Conservation (phyloP, 2,797 vertebrate species). For the Enteromius afrohamiltoni region DNA sequence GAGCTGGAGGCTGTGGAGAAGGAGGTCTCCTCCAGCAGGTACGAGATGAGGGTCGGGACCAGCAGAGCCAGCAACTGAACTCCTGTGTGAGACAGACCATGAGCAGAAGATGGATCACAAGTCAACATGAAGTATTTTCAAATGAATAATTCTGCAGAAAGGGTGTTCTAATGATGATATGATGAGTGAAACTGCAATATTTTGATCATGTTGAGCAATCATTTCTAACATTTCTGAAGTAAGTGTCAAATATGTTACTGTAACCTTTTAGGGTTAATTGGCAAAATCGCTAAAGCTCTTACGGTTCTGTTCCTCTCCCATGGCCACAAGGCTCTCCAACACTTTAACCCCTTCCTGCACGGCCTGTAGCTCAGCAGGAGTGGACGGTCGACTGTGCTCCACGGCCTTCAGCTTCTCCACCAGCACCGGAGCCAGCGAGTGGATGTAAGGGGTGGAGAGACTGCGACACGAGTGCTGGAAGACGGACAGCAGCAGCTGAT, state of each 20-base stretch:
- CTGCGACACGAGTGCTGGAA: constrained; percentile 94
- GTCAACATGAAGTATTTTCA: not conserved
- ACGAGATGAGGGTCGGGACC: constrained; percentile 93
- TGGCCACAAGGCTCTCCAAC: constrained; percentile 91
- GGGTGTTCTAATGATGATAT: not conserved
- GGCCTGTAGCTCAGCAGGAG: constrained; percentile 86
- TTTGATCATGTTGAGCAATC: too few species aligned
- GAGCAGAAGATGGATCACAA: not conserved
- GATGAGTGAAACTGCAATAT: too few species aligned
- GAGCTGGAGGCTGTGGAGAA: constrained; percentile 83
- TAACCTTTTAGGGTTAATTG: not conserved
- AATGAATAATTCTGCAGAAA: not conserved
- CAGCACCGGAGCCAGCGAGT: constrained; percentile 89
- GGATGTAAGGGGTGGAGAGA: constrained; percentile 95
- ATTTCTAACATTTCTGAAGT: too few species aligned
- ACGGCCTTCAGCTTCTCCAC: constrained; percentile 95
- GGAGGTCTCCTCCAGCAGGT: constrained; percentile 92
- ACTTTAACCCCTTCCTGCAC: constrained; percentile 96
- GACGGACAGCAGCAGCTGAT: constrained; percentile 94
- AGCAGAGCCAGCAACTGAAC: constrained; percentile 94
- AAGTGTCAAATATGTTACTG: too few species aligned
- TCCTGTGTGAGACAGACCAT: constrained; percentile 71
- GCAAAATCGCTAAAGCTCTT: constrained; percentile 69
- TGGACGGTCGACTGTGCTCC: constrained; percentile 84
- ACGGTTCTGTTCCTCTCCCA: constrained; percentile 96